Percentiles rank a stretch among this genome's conserved stretches.
Evolutionary conservation across 2,888 invertebrate species (phyloP).

Genomic region (Machimus rusticus): DNA sequence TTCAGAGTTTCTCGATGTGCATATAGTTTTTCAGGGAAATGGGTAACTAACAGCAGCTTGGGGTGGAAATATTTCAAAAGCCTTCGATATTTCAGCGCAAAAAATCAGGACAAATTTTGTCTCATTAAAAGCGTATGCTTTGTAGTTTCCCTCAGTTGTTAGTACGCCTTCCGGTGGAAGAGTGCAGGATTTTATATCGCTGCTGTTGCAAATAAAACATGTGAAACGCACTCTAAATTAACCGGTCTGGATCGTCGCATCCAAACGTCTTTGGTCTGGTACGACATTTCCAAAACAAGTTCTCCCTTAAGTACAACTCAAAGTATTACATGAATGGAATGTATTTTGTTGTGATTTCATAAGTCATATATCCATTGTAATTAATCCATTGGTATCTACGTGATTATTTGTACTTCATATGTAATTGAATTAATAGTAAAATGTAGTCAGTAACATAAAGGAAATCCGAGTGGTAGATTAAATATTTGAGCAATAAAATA

Average conservation of each 20-base stretch:
- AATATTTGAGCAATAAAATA: too few relatives aligned
- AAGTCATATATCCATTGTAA: too few relatives aligned
- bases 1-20: not conserved
- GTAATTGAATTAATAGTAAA: too few relatives aligned
- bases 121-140: not conserved
- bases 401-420: too few relatives aligned
- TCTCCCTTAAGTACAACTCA: too few relatives aligned
- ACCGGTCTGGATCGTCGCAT: not conserved
- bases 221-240: slow-evolving; percentile 47
- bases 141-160: not conserved
- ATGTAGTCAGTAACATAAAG: too few relatives aligned
- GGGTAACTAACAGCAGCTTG: not conserved
- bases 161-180: not conserved
- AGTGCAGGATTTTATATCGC: not conserved
- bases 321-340: too few relatives aligned
- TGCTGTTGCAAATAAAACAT: not conserved
- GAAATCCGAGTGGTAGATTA: too few relatives aligned
- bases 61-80: not conserved
- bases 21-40: not conserved
- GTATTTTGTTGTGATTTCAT: not conserved
- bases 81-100: not conserved
- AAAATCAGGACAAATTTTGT: not conserved
- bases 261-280: not conserved
- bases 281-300: too few relatives aligned
- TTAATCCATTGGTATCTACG: too few relatives aligned